Base-by-base conservation (phyloP, 2,888 invertebrate species). In the Baccha elongata region DNA sequence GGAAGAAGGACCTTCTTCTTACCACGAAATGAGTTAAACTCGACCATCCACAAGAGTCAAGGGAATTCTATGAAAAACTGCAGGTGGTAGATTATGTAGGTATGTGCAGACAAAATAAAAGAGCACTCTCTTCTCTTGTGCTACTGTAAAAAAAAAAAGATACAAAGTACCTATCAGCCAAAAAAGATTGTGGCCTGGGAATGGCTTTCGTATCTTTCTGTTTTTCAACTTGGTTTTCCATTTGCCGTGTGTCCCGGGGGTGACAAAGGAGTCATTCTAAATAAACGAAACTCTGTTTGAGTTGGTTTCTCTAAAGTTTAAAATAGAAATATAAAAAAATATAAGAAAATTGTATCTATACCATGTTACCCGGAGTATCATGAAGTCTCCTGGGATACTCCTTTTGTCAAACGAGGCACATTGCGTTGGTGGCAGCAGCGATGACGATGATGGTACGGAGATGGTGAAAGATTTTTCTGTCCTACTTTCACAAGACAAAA, bases 111-210 rank as follows among this genome's bases (percentile, higher is more conserved):
- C 50, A 37, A 40, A 29, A 68, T 55, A 62, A 55, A 40, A 65
- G 52, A 72, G 32, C 35, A 69, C 23, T 11, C 42, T 58, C 58
- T 55, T 53, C 5, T 21, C 23, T 55, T 37, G 23, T n/a, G 37
- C 21, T 37, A 13, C n/a, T 37, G 2, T 23, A 55, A 46, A 81
- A 81, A 53, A 62, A 55, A 46, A 81, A 81, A 53, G 67, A 78
- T 78, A 78, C 83, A 73, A 78, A 73, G 68, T 68, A 83, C 52
- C 55, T 68, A 76, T 71, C 62, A 62, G 71, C 67, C 71, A 72
- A 71, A 76, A 53, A 60, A 62, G 64, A 67, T 73, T 73, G 60
- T 65, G 75, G 62, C 73, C 53, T 62, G 73, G 74, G 62, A 74
- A 55, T 68, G 48, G 35, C 35, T 68, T 68, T 58, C 52, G 75